These are phyloP conservation scores for Antheraea mylitta DNA, from an alignment of 1,140 invertebrate species.

Conservation along the genomic window DNA sequence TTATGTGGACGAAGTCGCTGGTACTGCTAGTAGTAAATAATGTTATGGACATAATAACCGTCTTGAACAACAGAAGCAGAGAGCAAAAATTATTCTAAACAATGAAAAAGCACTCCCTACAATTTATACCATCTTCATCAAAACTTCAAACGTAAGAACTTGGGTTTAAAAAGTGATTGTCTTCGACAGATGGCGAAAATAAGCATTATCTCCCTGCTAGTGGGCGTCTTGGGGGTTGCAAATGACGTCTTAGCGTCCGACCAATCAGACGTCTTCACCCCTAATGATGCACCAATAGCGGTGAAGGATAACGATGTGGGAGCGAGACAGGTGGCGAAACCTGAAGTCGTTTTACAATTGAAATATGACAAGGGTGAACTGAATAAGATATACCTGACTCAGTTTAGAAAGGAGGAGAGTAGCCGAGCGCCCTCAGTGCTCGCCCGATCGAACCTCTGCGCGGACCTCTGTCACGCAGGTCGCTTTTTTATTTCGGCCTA, in stretches of 20 bases:
- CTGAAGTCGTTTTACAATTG: slow-evolving; percentile 64
- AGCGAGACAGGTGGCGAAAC: slow-evolving; percentile 42
- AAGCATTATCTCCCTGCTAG: slow-evolving; percentile 41
- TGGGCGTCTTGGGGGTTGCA: slow-evolving; percentile 42
- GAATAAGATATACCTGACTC: slow-evolving; percentile 69
- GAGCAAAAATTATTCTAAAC: too few species aligned
- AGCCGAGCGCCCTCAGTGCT: slow-evolving; percentile 45
- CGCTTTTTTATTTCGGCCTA: slow-evolving; percentile 5
- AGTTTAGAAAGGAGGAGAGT: slow-evolving; percentile 50
- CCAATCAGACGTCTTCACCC: slow-evolving; percentile 30
- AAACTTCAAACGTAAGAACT: slow-evolving; percentile 7
- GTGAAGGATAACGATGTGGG: slow-evolving; percentile 16
- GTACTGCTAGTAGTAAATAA: too few species aligned
- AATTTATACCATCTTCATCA: neutral
- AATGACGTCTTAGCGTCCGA: slow-evolving; percentile 22
- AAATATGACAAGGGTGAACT: slow-evolving; percentile 65
- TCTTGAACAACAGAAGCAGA: too few species aligned
- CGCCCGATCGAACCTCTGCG: slow-evolving; percentile 43
- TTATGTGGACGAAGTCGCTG: too few species aligned
- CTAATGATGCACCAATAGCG: slow-evolving; percentile 38
- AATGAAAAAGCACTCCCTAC: too few species aligned
- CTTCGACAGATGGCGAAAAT: slow-evolving; percentile 44
- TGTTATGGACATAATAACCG: too few species aligned
- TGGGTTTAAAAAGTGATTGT: slow-evolving; percentile 2
- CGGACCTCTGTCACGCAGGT: slow-evolving; percentile 71